Evolutionary conservation across 2,888 invertebrate species (phyloP).

Genomic region (Aphrophora alni): DNA sequence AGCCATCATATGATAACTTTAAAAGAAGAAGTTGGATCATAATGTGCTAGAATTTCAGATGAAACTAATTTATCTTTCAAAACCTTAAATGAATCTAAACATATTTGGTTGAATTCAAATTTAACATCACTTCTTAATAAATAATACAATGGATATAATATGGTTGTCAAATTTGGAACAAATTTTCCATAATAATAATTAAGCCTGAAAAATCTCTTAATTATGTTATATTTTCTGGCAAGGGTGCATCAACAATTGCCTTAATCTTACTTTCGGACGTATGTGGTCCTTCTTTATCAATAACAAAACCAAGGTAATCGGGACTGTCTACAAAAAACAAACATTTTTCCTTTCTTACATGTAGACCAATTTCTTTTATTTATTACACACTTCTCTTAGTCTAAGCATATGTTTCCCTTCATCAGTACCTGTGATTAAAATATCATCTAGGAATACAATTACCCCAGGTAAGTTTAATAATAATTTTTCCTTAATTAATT

Average conservation of each 20-base stretch:
- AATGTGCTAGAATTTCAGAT: too few species aligned
- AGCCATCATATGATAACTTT: not conserved
- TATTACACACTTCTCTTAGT: slow-evolving; percentile 22
- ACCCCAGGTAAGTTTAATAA: slow-evolving; percentile 29
- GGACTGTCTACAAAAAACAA: slow-evolving; percentile 4
- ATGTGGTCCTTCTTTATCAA: slow-evolving; percentile 45
- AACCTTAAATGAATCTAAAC: not conserved
- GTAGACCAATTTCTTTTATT: slow-evolving; percentile 17
- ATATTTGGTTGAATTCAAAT: not conserved
- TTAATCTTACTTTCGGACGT: slow-evolving; percentile 42
- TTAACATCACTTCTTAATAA: slow-evolving; percentile 19
- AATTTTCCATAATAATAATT: slow-evolving; percentile 52
- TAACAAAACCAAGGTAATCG: slow-evolving; percentile 36
- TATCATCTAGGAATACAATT: slow-evolving; percentile 38
- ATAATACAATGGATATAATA: slow-evolving; percentile 24
- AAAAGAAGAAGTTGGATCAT: too few species aligned
- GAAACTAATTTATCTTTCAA: too few species aligned
- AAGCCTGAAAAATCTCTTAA: slow-evolving; percentile 51
- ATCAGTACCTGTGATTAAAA: slow-evolving; percentile 23
- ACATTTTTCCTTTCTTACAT: slow-evolving; percentile 7
- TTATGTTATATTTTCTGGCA: slow-evolving; percentile 45
- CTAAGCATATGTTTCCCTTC: slow-evolving; percentile 3
- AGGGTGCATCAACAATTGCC: slow-evolving; percentile 45
- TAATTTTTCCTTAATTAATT: slow-evolving; percentile 31
- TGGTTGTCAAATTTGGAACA: not conserved